phyloP scores from a whole-genome alignment of 2,113 vertebrate genomes.

The Equus przewalskii region DNA sequence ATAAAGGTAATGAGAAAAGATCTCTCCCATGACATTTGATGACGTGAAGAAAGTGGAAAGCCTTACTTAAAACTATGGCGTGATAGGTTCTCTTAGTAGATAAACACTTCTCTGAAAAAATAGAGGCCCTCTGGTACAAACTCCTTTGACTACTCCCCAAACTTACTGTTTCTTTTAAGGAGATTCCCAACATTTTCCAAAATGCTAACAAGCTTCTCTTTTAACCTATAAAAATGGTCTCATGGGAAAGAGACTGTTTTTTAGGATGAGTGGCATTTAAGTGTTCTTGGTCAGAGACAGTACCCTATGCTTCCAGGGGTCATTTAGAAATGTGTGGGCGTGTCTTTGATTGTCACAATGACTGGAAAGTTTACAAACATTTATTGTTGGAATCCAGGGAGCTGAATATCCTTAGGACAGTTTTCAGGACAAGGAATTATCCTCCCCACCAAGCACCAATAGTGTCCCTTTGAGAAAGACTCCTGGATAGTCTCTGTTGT shows the following conservation, averaged over 20 bases:
- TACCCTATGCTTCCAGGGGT: background rate
- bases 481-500: background rate
- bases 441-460: too few relatives aligned
- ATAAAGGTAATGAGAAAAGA: background rate
- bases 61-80: background rate
- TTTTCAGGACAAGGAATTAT: background rate
- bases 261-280: background rate
- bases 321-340: background rate
- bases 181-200: background rate
- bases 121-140: background rate
- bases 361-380: background rate
- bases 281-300: background rate
- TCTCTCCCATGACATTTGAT: background rate
- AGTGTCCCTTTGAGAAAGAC: background rate
- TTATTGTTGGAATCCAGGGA: background rate
- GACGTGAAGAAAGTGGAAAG: background rate
- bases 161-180: background rate
- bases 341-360: background rate
- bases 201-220: background rate
- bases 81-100: background rate
- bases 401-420: background rate
- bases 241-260: background rate
- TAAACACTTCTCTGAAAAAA: background rate
- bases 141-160: background rate
- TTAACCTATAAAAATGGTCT: background rate